Conservation (phyloP, 2,888 invertebrate genomes). For the Drosophila siamana region DNA sequence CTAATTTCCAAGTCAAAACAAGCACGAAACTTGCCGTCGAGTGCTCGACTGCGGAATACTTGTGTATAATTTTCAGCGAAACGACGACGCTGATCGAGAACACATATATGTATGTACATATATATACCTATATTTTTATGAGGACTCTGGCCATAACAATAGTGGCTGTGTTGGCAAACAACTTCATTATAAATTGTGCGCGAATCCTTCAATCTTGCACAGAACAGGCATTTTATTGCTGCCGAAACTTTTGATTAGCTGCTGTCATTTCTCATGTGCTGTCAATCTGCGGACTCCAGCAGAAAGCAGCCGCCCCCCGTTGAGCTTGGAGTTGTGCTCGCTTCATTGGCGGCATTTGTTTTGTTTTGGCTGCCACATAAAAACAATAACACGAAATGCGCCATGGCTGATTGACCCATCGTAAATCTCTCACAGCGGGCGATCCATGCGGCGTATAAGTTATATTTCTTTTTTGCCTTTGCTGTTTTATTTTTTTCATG, state of each 20-base stretch:
- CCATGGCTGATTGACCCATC: constrained; percentile 71
- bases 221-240: constrained; percentile 11
- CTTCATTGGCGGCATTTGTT: constrained; percentile 24
- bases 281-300: not conserved
- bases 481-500: no score
- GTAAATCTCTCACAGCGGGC: constrained; percentile 73
- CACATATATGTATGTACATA: no score
- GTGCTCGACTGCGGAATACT: not conserved
- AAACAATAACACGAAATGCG: constrained; percentile 70
- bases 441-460: constrained; percentile 60
- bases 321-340: not conserved
- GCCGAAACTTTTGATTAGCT: constrained; percentile 67
- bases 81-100: no score
- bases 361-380: constrained; percentile 31
- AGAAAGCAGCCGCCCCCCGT: not conserved
- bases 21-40: not conserved
- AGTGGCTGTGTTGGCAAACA: constrained; percentile 6
- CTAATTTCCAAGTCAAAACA: not conserved
- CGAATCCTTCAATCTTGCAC: not conserved
- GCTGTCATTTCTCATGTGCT: constrained; percentile 59
- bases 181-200: constrained; percentile 36
- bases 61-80: no score
- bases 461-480: constrained; percentile 8
- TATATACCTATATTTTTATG: no score
- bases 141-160: constrained; percentile 7